Conservation (phyloP, 2,113 vertebrate genomes). For the Varanus komodoensis region DNA sequence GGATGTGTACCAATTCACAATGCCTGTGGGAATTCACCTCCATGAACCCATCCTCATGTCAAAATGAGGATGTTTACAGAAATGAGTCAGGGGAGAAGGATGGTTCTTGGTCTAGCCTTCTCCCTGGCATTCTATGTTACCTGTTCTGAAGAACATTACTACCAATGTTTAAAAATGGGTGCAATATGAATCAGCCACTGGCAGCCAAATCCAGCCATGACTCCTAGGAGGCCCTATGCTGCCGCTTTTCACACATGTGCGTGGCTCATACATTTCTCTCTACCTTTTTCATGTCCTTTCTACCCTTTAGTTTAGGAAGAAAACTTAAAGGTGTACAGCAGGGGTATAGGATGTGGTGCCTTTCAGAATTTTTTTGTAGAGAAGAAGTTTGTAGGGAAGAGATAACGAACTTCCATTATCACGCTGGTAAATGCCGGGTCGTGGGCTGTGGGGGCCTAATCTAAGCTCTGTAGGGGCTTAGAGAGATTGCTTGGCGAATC, state of each 20-base stretch:
- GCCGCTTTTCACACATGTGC: neutral
- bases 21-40: neutral
- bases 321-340: neutral
- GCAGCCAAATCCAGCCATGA: neutral
- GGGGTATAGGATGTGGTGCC: too few species aligned
- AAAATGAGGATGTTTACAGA: neutral
- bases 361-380: too few species aligned
- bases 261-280: neutral
- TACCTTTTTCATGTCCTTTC: neutral
- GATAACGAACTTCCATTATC: too few species aligned
- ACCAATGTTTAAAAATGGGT: neutral
- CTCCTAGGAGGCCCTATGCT: neutral
- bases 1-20: neutral
- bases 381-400: too few species aligned
- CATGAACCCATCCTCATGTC: neutral
- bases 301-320: neutral
- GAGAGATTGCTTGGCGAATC: too few species aligned
- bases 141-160: neutral
- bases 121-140: neutral
- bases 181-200: neutral
- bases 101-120: neutral
- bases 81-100: neutral
- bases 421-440: too few species aligned
- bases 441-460: too few species aligned
- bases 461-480: too few species aligned